Evolutionary conservation across 2,113 vertebrate species (phyloP), one percentile per base, ranked within the genome.

Genomic region (Antigone vipio): DNA sequence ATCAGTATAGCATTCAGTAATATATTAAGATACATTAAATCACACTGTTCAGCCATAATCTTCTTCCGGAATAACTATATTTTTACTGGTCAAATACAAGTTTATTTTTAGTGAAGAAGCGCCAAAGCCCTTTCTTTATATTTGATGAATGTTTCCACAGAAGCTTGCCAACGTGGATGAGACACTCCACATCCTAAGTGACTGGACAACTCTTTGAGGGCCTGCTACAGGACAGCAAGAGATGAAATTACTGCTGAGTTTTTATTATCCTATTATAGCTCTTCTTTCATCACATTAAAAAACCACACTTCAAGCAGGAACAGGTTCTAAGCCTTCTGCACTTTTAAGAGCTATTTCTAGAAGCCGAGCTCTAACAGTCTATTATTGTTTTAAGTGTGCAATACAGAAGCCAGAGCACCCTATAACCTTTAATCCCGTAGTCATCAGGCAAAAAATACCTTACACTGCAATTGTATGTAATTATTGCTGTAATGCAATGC

Each of bases 161-260:
- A 63, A 59, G 52, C 29, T 14, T 63, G 32, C 56, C 80, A 60
- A 15, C 0, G 3, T 22, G 23, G n/a, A 53, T 1, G 1, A 68
- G 72, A 67, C 73, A 56, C 27, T 84, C 67, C 83, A 67, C 82
- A 81, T 67, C 58, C 47, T 35, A 26, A 92, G 49, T 38, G 52
- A 91, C 76, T 35, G 66, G 68, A 86, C 83, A 81, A 78, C 40
- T 68, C 76, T 91, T 47, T 60, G 63, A 72, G 81, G 80, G 76
- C 52, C 68, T 64, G 34, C 52, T 38, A 63, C 34, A 72, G 86
- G 76, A 64, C 58, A 87, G 49, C 64, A 82, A 38, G 86, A 75
- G 83, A 92, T 53, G 40, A 72, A 96, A 95, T 79, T 93, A 85
- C 84, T 92, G 94, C 96, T 85, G 93, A 93, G 73, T n/a, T 89